Evolutionary conservation across 2,797 vertebrate species (phyloP), one percentile per base, ranked within the genome.

Genomic region (Chromobotia macracanthus): DNA sequence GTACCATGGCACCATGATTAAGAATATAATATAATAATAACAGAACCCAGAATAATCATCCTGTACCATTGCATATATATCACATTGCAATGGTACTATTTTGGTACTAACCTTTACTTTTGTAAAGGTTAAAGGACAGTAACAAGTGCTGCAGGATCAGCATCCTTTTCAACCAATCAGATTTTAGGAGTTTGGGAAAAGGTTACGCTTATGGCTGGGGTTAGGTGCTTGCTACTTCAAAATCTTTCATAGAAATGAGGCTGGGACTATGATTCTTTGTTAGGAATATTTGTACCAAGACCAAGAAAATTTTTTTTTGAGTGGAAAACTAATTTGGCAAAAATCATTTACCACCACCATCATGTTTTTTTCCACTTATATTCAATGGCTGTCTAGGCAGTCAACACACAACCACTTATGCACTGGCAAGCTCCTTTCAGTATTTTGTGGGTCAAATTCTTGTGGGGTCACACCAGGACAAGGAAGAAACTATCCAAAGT

Each of bases 381-480:
- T 72, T 48, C 53, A 6, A 65, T 55, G 61, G 7, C 48, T 21
- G 44, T 81, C 70, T 48, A 78, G 19, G 75, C 80, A 83, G 76
- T 21, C 68, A 61, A 78, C 56, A 58, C 23, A 44, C 71, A 68
- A 80, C 69, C 28, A 50, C 80, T 81, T 58, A 25, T 23, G 28
- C 72, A 66, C 81, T 38, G 64, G 64, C 38, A 79, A 78, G 80
- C 64, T 53, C 67, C 23, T 53, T 83, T 21, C 68, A 75, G 21
- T 28, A 48, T 38, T 75, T 61, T 78, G 41, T 82, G 82, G 84
- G 82, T 72, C 73, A 55, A n/a, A 72, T 73, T 75, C 77, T 65
- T 65, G 61, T 80, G 82, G 73, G 72, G 77, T 64, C 73, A 60
- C 19, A 80, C 84, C 82, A 70, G 68, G 68, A 72, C 80, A 73